Percentiles rank a stretch among this genome's conserved stretches.
Evolutionary conservation across 1,140 invertebrate species (phyloP).

Genomic region (Coelopa frigida): DNA sequence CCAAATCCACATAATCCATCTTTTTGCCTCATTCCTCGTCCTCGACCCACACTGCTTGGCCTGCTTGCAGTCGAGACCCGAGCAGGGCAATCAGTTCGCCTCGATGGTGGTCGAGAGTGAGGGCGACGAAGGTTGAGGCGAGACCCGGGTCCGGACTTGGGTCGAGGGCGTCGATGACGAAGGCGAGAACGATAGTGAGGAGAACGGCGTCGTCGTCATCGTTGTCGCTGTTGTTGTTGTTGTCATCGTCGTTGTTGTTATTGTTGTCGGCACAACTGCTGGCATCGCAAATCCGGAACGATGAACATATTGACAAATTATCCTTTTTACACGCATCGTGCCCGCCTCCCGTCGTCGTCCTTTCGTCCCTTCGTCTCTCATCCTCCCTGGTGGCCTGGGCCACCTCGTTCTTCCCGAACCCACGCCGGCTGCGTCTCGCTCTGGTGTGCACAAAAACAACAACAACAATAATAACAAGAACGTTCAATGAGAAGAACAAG

Average conservation of each 20-base stretch:
- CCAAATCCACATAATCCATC: too few species aligned
- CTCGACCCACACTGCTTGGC: too few species aligned
- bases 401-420: neutral
- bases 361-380: too few species aligned
- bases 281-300: constrained; percentile 42
- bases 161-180: neutral
- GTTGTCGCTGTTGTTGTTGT: neutral
- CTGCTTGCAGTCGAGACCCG: too few species aligned
- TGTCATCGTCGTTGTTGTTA: neutral
- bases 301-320: constrained; percentile 44
- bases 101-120: too few species aligned
- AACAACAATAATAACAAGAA: constrained; percentile 24
- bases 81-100: too few species aligned
- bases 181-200: too few species aligned
- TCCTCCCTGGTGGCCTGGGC: constrained; percentile 35
- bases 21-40: too few species aligned
- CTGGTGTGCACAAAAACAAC: constrained; percentile 37
- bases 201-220: constrained; percentile 4
- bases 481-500: neutral
- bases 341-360: too few species aligned
- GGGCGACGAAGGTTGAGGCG: constrained; percentile 8
- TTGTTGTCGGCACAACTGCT: constrained; percentile 6
- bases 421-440: neutral
- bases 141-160: constrained; percentile 3
- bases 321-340: constrained; percentile 43